phyloP scores from a whole-genome alignment of 2,113 vertebrate species.

The Tenrec ecaudatus region DNA sequence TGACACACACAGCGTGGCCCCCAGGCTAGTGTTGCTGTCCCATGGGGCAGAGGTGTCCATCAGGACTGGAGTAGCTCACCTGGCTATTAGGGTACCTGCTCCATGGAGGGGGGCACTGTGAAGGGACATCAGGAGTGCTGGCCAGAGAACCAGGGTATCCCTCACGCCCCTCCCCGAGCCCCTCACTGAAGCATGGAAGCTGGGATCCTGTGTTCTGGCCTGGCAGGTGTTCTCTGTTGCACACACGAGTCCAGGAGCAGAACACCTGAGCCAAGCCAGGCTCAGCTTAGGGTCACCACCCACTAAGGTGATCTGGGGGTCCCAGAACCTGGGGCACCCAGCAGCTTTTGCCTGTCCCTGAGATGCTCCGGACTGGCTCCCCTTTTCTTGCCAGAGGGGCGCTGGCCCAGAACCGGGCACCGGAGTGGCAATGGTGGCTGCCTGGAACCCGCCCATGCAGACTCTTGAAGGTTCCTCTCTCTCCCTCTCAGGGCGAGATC shows the following conservation, averaged over 20 bases:
- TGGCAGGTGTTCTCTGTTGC: no score
- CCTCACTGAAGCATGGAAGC: not conserved
- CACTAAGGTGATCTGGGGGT: not conserved
- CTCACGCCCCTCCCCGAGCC: not conserved
- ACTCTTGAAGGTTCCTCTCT: not conserved
- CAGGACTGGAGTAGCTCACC: no score
- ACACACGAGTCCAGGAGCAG: not conserved
- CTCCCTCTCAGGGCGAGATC: slow-evolving; percentile 90
- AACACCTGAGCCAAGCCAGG: not conserved
- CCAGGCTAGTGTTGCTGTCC: not conserved
- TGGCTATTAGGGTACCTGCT: fast-evolving
- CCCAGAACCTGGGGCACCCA: not conserved
- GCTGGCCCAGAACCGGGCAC: not conserved
- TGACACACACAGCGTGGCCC: no score
- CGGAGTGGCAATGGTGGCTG: no score
- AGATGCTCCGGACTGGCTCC: fast-evolving
- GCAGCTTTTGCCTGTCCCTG: not conserved
- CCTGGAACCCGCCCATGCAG: no score
- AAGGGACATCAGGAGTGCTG: no score
- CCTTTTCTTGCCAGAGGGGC: not conserved
- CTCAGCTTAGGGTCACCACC: no score
- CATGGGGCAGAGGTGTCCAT: fast-evolving
- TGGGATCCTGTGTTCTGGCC: fast-evolving
- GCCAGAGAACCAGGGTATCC: not conserved
- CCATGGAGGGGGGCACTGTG: fast-evolving